Evolutionary conservation across 2,113 vertebrate genomes (phyloP).

Genomic region (Podarcis raffonei): DNA sequence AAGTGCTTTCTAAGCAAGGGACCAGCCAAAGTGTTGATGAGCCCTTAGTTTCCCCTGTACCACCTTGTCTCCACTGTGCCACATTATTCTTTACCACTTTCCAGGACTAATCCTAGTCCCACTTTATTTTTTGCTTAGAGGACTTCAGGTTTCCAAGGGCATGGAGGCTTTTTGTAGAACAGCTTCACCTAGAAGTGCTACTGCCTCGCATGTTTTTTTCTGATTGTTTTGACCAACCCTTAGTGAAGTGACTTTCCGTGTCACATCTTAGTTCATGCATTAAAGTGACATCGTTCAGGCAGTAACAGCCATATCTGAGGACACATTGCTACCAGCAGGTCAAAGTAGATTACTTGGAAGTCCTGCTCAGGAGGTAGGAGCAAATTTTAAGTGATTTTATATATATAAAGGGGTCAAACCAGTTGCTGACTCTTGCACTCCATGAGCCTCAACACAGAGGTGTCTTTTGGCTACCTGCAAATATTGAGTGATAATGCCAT

Average conservation of each 20-base stretch:
- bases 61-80: neutral
- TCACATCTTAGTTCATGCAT: neutral
- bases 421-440: neutral
- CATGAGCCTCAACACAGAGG: neutral
- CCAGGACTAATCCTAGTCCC: neutral
- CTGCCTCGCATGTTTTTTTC: neutral
- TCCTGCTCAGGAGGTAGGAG: neutral
- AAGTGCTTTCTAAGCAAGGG: no score
- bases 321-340: neutral
- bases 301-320: neutral
- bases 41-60: neutral
- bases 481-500: neutral
- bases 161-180: neutral
- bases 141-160: neutral
- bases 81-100: neutral
- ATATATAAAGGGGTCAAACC: neutral
- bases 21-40: no score
- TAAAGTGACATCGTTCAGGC: neutral
- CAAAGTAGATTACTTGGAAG: neutral
- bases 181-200: neutral
- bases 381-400: neutral
- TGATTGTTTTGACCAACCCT: neutral
- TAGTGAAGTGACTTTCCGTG: neutral
- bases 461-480: neutral
- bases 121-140: neutral